Percentiles rank a stretch among this genome's conserved stretches.
Evolutionary conservation across 2,113 vertebrate species (phyloP).

Genomic region (Bujurquina vittata): DNA sequence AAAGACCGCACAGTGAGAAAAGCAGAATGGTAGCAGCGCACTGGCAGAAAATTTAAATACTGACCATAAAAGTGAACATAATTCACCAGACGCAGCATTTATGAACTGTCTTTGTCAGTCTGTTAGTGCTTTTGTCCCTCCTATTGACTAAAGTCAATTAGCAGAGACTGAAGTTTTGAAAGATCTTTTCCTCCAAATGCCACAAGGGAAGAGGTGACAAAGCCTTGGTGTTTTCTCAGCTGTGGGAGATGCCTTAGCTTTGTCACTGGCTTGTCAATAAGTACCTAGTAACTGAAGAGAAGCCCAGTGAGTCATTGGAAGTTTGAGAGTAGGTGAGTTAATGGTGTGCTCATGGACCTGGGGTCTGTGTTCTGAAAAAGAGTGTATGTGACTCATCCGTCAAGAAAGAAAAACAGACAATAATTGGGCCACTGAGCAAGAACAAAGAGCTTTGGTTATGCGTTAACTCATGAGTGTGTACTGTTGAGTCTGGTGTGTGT

Average conservation of each 20-base stretch:
- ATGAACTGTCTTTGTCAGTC: not conserved
- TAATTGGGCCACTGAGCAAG: conserved; percentile 69
- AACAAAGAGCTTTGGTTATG: conserved; percentile 63
- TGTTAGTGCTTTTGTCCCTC: conserved; percentile 10
- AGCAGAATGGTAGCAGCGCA: not conserved
- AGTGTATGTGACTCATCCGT: conserved; percentile 66
- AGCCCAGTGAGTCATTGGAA: conserved; percentile 56
- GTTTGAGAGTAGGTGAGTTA: conserved; percentile 54
- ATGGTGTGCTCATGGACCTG: conserved; percentile 44
- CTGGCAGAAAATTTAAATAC: conserved; percentile 3
- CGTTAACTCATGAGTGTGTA: conserved; percentile 55
- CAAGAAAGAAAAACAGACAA: conserved; percentile 63
- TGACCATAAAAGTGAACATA: not conserved
- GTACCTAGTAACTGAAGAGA: conserved; percentile 24
- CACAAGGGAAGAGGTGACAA: conserved; percentile 10
- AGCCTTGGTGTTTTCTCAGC: conserved; percentile 52
- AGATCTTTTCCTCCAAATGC: conserved; percentile 26
- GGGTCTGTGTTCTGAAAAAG: conserved; percentile 48
- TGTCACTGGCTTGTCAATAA: conserved; percentile 54
- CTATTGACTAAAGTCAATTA: conserved; percentile 15
- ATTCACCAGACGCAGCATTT: not conserved
- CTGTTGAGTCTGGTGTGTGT: conserved; percentile 53
- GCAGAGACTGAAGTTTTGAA: conserved; percentile 9
- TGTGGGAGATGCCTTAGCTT: conserved; percentile 52
- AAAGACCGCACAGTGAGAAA: not conserved